These are phyloP conservation scores for Yponomeuta malinellus DNA, from an alignment of 2,888 invertebrate genomes.

Conservation along the genomic window DNA sequence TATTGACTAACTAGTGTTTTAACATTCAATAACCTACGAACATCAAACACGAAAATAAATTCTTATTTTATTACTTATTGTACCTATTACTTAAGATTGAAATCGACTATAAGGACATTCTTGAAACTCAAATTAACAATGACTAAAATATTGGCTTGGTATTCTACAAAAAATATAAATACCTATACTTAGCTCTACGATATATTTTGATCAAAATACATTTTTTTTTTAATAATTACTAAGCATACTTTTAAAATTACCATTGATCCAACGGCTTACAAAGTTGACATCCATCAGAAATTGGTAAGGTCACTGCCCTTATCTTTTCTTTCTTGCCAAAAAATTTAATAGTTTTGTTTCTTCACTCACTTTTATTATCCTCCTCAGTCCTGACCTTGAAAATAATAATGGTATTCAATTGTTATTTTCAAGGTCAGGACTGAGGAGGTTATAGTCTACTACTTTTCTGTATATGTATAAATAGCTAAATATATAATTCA, in stretches of 20 bases:
- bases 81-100: background rate
- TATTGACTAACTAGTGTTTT: background rate
- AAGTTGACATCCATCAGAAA: background rate
- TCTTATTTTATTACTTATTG: background rate
- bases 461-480: background rate
- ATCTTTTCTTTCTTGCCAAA: background rate
- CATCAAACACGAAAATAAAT: slow-evolving; percentile 16
- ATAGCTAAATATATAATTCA: background rate
- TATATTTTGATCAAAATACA: background rate
- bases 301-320: background rate
- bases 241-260: slow-evolving; percentile 1
- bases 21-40: slow-evolving; percentile 6
- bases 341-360: background rate
- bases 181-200: background rate
- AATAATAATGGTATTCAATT: no score
- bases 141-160: slow-evolving; percentile 3
- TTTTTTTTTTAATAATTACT: background rate
- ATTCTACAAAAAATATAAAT: slow-evolving; percentile 1
- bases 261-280: background rate
- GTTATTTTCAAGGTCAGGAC: no score
- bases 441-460: background rate
- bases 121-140: slow-evolving; percentile 8
- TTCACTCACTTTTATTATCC: background rate
- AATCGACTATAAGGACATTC: slow-evolving; percentile 5
- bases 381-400: no score